Percentiles rank a stretch among this genome's conserved stretches.
These are phyloP conservation scores for Achlya flavicornis DNA, from an alignment of 2,888 invertebrate genomes.

Conservation along the genomic window DNA sequence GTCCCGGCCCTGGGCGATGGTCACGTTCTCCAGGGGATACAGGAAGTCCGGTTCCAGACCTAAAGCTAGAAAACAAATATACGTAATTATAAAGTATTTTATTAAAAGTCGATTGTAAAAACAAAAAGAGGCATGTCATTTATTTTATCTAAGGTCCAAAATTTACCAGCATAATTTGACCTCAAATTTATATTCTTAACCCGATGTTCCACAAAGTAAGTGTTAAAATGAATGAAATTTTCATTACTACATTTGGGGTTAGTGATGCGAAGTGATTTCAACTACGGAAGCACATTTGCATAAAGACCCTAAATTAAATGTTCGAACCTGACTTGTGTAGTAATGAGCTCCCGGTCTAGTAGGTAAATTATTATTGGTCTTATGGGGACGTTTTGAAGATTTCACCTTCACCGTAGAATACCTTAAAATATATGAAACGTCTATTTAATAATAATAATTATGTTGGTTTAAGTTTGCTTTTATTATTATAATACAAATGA, in stretches of 20 bases:
- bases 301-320: constrained; percentile 41
- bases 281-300: constrained; percentile 36
- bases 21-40: constrained; percentile 91
- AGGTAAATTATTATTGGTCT: constrained; percentile 30
- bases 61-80: constrained; percentile 83
- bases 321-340: constrained; percentile 37
- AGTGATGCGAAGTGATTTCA: constrained; percentile 29
- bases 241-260: background rate
- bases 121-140: no score
- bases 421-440: background rate
- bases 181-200: background rate
- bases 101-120: background rate
- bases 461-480: no score
- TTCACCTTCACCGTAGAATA: constrained; percentile 9
- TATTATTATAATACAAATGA: no score
- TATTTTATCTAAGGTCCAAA: no score
- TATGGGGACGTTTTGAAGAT: constrained; percentile 16
- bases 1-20: constrained; percentile 92
- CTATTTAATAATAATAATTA: no score
- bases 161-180: no score
- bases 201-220: background rate
- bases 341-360: constrained; percentile 31
- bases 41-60: constrained; percentile 92
- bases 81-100: background rate
- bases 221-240: background rate